These are phyloP conservation scores for Pseudochirops cupreus DNA, from an alignment of 2,797 vertebrate genomes.

Conservation along the genomic window DNA sequence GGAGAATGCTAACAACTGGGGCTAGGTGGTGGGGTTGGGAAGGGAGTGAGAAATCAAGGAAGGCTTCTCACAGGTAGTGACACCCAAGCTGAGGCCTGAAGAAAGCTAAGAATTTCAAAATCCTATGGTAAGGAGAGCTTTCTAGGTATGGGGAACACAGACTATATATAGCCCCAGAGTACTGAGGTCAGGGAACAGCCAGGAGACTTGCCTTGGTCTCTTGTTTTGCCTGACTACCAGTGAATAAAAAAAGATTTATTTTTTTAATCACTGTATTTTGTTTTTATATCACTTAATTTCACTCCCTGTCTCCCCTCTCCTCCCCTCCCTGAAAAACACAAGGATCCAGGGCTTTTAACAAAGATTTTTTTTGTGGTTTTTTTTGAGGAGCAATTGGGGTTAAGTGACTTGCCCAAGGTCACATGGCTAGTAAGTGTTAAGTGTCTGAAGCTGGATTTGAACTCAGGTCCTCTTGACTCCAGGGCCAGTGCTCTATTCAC, in stretches of 20 bases:
- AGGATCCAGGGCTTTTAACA: background rate
- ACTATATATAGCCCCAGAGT: background rate
- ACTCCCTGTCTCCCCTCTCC: background rate
- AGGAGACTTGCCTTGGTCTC: background rate
- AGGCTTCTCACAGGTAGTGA: slow-evolving; percentile 34
- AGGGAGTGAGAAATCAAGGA: background rate
- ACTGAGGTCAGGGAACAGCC: background rate
- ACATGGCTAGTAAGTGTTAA: no score
- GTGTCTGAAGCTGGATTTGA: no score
- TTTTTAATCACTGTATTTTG: background rate
- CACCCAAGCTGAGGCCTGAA: slow-evolving; percentile 38
- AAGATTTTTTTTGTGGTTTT: background rate
- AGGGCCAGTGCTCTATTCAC: no score
- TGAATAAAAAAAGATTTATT: background rate
- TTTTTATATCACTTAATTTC: background rate
- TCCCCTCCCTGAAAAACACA: background rate
- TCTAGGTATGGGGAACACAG: background rate
- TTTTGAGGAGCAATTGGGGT: no score
- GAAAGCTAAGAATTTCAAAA: slow-evolving; percentile 25
- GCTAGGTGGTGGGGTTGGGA: background rate
- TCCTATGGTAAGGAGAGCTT: background rate
- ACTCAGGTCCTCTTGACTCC: no score
- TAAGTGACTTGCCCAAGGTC: no score
- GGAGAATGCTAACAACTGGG: slow-evolving; percentile 10
- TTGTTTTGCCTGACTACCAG: background rate